phyloP scores from a whole-genome alignment of 2,888 invertebrate species.

The Pseudococcus viburni region DNA sequence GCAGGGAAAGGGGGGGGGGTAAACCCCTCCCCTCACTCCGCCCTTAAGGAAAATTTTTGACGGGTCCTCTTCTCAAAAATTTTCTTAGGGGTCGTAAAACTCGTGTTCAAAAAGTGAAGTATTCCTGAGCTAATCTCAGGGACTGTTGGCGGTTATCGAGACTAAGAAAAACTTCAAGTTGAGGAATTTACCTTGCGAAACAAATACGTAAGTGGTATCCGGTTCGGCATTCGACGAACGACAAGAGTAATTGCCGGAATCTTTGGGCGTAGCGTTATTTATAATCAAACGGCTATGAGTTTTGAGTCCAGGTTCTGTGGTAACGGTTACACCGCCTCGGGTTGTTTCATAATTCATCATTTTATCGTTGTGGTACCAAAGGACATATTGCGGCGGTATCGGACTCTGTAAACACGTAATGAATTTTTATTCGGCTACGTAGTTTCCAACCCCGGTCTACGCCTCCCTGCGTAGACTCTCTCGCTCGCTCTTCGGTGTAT shows the following conservation, averaged over 20 bases:
- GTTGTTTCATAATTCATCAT: conserved; percentile 94
- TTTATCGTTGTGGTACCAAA: conserved; percentile 95
- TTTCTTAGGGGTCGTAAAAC: too few relatives aligned
- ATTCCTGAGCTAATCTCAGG: too few relatives aligned
- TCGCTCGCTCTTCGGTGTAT: background rate
- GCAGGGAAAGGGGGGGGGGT: too few relatives aligned
- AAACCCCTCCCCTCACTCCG: too few relatives aligned
- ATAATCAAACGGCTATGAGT: conserved; percentile 90
- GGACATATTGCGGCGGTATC: conserved; percentile 93
- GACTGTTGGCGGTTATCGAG: too few relatives aligned
- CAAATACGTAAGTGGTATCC: conserved; percentile 90
- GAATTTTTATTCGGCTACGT: conserved; percentile 23
- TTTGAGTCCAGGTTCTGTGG: conserved; percentile 86
- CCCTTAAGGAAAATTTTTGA: too few relatives aligned
- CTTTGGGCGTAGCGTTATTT: conserved; percentile 84
- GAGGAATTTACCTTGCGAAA: conserved; percentile 82
- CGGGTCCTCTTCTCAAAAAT: too few relatives aligned
- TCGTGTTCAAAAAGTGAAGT: too few relatives aligned
- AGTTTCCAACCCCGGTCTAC: background rate
- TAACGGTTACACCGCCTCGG: conserved; percentile 85
- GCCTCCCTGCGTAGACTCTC: background rate
- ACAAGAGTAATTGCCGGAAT: conserved; percentile 94
- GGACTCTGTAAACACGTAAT: conserved; percentile 80
- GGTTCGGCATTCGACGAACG: conserved; percentile 91
- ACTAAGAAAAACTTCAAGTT: background rate